Conservation (phyloP, 2,113 vertebrate genomes). For the Phylloscopus whistleri region DNA sequence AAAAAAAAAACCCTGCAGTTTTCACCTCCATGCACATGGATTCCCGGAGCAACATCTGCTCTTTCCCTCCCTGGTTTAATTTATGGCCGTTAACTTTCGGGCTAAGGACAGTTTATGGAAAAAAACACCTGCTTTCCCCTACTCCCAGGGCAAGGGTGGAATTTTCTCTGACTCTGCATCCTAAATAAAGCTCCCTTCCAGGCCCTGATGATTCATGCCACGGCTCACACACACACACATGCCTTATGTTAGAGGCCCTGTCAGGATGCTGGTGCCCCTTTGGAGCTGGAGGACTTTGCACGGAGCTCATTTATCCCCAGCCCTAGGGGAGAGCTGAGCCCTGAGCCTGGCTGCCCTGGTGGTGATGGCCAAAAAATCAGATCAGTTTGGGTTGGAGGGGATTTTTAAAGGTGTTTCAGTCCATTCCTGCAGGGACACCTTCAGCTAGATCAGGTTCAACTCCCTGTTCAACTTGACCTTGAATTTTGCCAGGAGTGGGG, state of each 20-base stretch:
- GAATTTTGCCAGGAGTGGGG: neutral
- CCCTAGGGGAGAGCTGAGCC: neutral
- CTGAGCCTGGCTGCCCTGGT: neutral
- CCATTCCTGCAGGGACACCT: neutral
- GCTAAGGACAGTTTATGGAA: conserved; percentile 71
- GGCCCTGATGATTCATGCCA: conserved; percentile 54
- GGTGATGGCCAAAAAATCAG: neutral
- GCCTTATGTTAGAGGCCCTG: conserved; percentile 60
- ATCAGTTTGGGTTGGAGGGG: neutral
- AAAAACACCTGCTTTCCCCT: conserved; percentile 70
- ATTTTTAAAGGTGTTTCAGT: neutral
- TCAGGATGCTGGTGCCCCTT: conserved; percentile 37
- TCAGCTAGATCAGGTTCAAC: neutral
- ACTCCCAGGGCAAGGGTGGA: conserved; percentile 50
- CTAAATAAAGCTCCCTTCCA: conserved; percentile 54
- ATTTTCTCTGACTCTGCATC: conserved; percentile 62
- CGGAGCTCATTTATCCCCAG: neutral
- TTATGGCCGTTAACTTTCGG: conserved; percentile 48
- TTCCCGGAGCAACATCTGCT: conserved; percentile 51
- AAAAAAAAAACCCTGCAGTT: neutral
- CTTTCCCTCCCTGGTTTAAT: conserved; percentile 22
- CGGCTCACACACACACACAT: conserved; percentile 39
- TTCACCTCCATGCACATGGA: neutral
- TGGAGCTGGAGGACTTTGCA: neutral
- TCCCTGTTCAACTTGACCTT: neutral